Base-by-base conservation (phyloP, 1,140 invertebrate genomes). In the Phortica variegata region DNA sequence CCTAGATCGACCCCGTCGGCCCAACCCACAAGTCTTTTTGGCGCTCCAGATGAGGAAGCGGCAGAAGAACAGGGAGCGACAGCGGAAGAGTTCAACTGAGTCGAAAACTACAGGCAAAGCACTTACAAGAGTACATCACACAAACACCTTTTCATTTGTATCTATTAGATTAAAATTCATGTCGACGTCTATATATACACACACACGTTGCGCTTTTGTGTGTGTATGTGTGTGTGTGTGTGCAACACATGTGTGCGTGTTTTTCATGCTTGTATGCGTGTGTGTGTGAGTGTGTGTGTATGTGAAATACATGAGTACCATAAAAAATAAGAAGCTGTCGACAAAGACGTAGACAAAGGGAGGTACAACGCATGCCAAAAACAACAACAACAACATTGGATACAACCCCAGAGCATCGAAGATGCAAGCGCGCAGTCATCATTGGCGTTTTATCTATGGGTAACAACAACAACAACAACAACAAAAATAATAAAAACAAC, bases 101-200 rank as follows among this genome's bases (percentile, higher is more conserved):
- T 23, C 54, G 49, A 29, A 58, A n/a, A n/a, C n/a, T n/a, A n/a
- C n/a, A n/a, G 54, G 52, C 53, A 66, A 66, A 62, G 50, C 49
- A 58, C 52, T 56, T 60, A 61, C 54, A 50, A 43, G 50, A 61
- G 44, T 55, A 49, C 51, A 61, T 46, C 51, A 54, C 38, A 56
- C 57, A 54, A 70, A 66, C 66, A 68, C 68, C 58, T 68, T 59
- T 68, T 68, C 68, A 71, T 71, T 71, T 71, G 68, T 71, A 71
- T 71, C 66, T 71, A 71, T 71, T 71, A 72, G 62, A 71, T 71
- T 71, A 68, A 71, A 71, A 71, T 71, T 68, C 66, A 71, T 71
- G 68, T 68, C 62, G 63, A 58, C 57, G 43, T 45, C 45, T 52
- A 41, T 52, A 42, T 31, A 55, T 40, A 40, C 54, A 26, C 56